A percentile compares a stretch with the other conserved stretches of the same genome.
These are phyloP conservation scores for Arvicanthis niloticus DNA, from an alignment of 2,113 vertebrate genomes.

Conservation along the genomic window DNA sequence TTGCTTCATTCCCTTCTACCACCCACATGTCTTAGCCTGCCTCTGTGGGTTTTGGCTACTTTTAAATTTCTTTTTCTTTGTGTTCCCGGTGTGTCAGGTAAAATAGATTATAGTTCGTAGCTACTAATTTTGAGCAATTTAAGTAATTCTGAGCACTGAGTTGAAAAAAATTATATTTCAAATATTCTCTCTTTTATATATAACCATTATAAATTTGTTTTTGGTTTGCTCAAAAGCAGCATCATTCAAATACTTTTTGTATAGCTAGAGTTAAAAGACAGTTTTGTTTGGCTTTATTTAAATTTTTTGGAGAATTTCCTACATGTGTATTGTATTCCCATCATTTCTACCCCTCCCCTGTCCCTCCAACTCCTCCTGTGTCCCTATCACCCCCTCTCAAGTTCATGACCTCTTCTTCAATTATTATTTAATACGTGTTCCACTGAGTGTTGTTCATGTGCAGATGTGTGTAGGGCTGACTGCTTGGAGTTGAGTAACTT, in stretches of 20 bases:
- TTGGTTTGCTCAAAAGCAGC: neutral
- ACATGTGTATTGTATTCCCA: neutral
- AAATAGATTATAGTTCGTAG: neutral
- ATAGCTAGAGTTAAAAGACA: neutral
- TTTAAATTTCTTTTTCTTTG: neutral
- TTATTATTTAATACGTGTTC: neutral
- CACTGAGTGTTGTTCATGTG: neutral
- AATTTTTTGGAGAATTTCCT: neutral
- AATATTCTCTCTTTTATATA: neutral
- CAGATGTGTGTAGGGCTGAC: neutral
- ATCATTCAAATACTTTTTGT: neutral
- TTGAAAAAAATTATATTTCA: constrained; percentile 21
- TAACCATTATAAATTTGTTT: neutral
- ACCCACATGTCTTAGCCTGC: too few species aligned
- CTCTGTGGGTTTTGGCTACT: neutral
- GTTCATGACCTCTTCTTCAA: neutral
- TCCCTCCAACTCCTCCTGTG: neutral
- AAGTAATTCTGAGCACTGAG: neutral
- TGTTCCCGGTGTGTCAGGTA: neutral
- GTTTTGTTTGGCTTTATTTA: neutral
- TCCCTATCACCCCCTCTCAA: neutral
- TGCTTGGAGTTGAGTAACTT: neutral
- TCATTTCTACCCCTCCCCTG: neutral
- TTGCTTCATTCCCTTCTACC: neutral
- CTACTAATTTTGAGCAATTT: neutral